phyloP scores from a whole-genome alignment of 2,113 vertebrate genomes.

The Athene noctua region DNA sequence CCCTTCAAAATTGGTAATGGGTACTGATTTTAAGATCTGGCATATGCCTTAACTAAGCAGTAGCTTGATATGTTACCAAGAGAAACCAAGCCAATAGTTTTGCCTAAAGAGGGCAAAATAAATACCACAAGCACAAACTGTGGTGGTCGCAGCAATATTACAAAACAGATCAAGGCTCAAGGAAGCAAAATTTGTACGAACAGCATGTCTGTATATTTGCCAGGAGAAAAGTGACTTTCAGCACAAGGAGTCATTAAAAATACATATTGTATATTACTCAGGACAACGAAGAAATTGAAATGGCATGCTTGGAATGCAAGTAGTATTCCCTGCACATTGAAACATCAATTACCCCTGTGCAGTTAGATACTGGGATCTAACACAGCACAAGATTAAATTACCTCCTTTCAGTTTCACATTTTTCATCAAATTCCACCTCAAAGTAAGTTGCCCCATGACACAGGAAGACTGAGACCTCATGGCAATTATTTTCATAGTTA shows the following conservation, averaged over 20 bases:
- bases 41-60: neutral
- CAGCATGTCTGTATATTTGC: neutral
- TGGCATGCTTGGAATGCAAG: neutral
- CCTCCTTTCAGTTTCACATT: slow-evolving; percentile 97
- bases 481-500: slow-evolving; percentile 95
- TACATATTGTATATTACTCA: neutral
- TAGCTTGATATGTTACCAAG: neutral
- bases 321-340: neutral
- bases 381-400: slow-evolving; percentile 45
- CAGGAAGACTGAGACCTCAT: slow-evolving; percentile 89
- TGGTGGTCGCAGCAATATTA: neutral
- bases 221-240: neutral
- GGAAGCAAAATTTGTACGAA: neutral
- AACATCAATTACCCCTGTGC: neutral
- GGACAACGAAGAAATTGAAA: neutral
- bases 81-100: neutral
- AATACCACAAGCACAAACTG: neutral
- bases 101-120: neutral
- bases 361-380: neutral
- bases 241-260: neutral
- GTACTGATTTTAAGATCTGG: neutral
- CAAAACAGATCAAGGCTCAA: neutral
- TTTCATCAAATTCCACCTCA: slow-evolving; percentile 96
- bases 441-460: slow-evolving; percentile 93
- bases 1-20: neutral